A percentile compares a stretch with the other conserved stretches of the same genome.
phyloP scores from a whole-genome alignment of 2,113 vertebrate genomes.

The Corythoichthys intestinalis region DNA sequence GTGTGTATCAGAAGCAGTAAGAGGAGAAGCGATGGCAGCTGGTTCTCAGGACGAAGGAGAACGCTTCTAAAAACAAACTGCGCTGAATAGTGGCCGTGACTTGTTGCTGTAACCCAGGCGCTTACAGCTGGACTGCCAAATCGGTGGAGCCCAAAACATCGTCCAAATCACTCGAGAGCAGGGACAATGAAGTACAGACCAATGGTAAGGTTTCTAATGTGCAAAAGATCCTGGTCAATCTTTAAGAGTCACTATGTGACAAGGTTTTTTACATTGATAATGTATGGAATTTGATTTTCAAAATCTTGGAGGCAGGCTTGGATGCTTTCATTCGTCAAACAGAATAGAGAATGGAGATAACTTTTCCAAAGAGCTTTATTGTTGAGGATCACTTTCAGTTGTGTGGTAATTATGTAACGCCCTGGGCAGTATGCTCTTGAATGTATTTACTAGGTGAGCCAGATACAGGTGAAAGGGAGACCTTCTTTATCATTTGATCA shows the following conservation, averaged over 20 bases:
- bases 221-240: background rate
- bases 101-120: slow-evolving; percentile 36
- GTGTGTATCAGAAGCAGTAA: slow-evolving; percentile 39
- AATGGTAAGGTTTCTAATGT: slow-evolving; percentile 45
- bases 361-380: background rate
- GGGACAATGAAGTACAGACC: slow-evolving; percentile 66
- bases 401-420: background rate
- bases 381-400: background rate
- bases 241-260: background rate
- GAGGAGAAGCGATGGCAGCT: slow-evolving; percentile 60
- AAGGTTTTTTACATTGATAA: background rate
- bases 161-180: slow-evolving; percentile 20
- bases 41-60: slow-evolving; percentile 45
- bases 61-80: slow-evolving; percentile 61
- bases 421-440: background rate
- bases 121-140: slow-evolving; percentile 20
- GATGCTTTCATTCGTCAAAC: background rate
- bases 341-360: background rate
- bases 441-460: slow-evolving; percentile 16
- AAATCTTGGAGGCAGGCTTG: background rate
- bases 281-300: background rate
- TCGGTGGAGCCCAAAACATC: background rate
- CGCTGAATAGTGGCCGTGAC: slow-evolving; percentile 37
- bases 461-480: background rate
- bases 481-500: background rate